Percentiles rank a stretch among this genome's conserved stretches.
phyloP scores from a whole-genome alignment of 2,797 vertebrate species.

The Taenioides sp. region DNA sequence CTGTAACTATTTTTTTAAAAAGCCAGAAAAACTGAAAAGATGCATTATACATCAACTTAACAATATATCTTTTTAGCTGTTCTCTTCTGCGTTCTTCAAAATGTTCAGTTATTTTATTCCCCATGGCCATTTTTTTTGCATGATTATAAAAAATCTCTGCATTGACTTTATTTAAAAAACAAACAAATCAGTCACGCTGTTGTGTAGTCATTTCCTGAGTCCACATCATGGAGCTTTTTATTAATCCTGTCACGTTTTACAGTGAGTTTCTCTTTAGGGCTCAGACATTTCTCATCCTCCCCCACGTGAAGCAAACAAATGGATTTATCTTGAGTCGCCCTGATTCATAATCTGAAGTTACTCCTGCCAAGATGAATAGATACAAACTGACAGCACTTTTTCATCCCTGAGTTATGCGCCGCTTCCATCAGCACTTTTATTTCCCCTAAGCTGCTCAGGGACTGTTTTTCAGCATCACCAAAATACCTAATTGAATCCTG shows the following conservation, averaged over 20 bases:
- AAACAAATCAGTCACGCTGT: conserved; percentile 19
- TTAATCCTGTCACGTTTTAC: conserved; percentile 34
- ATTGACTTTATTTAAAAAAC: conserved; percentile 10
- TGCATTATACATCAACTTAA: not conserved
- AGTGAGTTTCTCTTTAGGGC: conserved; percentile 23
- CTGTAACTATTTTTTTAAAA: no score
- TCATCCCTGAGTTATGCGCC: conserved; percentile 22
- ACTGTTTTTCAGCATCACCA: not conserved
- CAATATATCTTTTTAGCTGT: not conserved
- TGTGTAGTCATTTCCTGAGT: conserved; percentile 20
- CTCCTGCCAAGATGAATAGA: conserved; percentile 42
- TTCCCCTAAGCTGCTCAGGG: conserved; percentile 16
- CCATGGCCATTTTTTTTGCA: not conserved
- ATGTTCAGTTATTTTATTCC: not conserved
- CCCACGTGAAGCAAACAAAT: conserved; percentile 31
- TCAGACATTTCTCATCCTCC: conserved; percentile 18
- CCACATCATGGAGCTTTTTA: conserved; percentile 14
- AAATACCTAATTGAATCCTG: not conserved
- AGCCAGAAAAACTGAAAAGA: no score
- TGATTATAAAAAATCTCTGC: not conserved
- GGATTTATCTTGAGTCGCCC: conserved; percentile 44
- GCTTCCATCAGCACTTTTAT: conserved; percentile 1
- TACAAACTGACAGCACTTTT: conserved; percentile 21
- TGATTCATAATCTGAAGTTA: conserved; percentile 35
- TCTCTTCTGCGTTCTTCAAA: not conserved